Base-by-base conservation (phyloP, 1,140 invertebrate genomes). In the Ostrea edulis region DNA sequence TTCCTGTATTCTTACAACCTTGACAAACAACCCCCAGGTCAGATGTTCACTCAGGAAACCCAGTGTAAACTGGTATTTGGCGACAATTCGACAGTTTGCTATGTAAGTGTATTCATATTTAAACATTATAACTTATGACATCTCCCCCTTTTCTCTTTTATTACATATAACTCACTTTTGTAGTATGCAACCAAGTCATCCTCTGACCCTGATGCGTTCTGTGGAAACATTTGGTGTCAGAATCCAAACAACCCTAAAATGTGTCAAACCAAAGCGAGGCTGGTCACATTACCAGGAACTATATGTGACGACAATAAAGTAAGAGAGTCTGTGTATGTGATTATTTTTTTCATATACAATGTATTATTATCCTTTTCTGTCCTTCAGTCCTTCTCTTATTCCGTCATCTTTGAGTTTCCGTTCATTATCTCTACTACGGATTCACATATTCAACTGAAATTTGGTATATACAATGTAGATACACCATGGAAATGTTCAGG, bases 241-340 rank as follows among this genome's bases (percentile, higher is more conserved):
- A 77, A 77, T 77, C 68, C 68, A 77, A 29, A 11, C 68, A 77
- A 77, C 25, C 68, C 68, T 35, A 77, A 35, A 25, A 77, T 77
- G 68, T 77, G 68, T 77, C 68, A 77, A 77, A 77, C 68, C 25
- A 77, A 77, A 77, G 68, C 68, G 68, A 77, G 68, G 29, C 68
- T 77, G 11, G 8, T 77, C 5, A 77, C 68, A 8, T 77, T 77
- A 77, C 68, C 68, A 25, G 68, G 68, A 44, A 77, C 68, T 12
- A 11, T 4, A 25, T 77, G 68, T 77, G 68, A 25, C 7, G 68
- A 77, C 9, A 77, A 77, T 35, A 77, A 77, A 25, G 68, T 77
- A 25, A 25, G 68, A 62, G 5, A 14, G n/a, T 20, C 35, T 44
- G 35, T 44, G 35, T 2, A 44, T 5, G 35, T 44, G 35, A 44